A percentile compares a stretch with the other conserved stretches of the same genome.
These are phyloP conservation scores for Protobothrops mucrosquamatus DNA, from an alignment of 2,113 vertebrate species.

Conservation along the genomic window DNA sequence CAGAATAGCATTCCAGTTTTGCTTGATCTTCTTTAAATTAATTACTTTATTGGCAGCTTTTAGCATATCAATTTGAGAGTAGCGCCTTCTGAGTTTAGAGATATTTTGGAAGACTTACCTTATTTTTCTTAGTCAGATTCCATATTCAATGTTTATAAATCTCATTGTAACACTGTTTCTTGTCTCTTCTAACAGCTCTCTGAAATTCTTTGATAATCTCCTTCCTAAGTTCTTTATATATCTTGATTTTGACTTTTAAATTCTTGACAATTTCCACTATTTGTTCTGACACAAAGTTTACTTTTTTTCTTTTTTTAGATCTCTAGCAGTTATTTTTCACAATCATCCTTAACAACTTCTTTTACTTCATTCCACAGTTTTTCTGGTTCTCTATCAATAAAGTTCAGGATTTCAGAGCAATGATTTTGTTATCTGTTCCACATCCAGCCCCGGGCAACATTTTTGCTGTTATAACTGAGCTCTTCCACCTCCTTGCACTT, in stretches of 20 bases:
- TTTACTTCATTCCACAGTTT: neutral
- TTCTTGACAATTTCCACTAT: neutral
- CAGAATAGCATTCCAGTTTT: neutral
- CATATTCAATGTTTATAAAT: neutral
- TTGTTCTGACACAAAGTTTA: neutral
- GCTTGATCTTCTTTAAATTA: neutral
- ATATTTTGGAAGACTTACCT: neutral
- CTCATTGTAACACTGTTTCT: neutral
- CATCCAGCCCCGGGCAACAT: neutral
- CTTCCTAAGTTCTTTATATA: neutral
- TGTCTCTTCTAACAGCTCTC: neutral
- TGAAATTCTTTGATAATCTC: neutral
- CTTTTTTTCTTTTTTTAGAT: neutral
- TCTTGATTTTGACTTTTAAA: neutral
- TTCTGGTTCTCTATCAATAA: neutral
- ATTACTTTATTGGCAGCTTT: neutral
- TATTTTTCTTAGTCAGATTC: neutral
- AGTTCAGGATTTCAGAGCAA: neutral
- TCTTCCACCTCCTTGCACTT: neutral
- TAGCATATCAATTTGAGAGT: neutral
- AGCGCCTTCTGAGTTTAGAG: neutral
- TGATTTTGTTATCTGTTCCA: neutral
- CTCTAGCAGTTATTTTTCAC: neutral
- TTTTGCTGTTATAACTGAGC: neutral
- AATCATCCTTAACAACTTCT: neutral